phyloP scores from a whole-genome alignment of 1,140 invertebrate species.

The Drosophila quadrilineata region DNA sequence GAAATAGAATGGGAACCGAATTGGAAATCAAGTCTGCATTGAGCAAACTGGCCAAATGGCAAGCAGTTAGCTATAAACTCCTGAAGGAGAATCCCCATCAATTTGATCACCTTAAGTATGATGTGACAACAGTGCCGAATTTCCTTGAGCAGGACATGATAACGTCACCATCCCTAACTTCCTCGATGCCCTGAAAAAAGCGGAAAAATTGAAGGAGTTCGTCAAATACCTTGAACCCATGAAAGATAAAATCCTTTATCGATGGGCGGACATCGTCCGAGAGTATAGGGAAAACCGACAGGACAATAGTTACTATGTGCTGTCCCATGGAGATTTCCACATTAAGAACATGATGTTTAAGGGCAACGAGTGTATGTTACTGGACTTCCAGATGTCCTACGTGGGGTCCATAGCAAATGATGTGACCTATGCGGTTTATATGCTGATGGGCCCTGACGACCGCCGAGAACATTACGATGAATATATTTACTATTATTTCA shows the following conservation, averaged over 20 bases:
- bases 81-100: constrained; percentile 6
- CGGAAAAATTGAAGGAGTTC: constrained; percentile 24
- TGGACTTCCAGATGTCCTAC: constrained; percentile 30
- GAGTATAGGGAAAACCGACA: constrained; percentile 21
- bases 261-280: not conserved
- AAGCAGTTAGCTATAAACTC: constrained; percentile 34
- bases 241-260: not conserved
- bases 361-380: constrained; percentile 18
- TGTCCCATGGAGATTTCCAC: constrained; percentile 39
- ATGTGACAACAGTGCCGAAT: not conserved
- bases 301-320: constrained; percentile 12
- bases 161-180: constrained; percentile 7
- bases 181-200: constrained; percentile 8
- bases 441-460: constrained; percentile 18
- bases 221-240: not conserved
- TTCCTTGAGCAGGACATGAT: constrained; percentile 2
- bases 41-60: constrained; percentile 40
- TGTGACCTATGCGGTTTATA: constrained; percentile 19
- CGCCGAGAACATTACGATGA: constrained; percentile 12
- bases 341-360: constrained; percentile 36
- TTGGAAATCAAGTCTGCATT: constrained; percentile 24
- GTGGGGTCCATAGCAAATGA: constrained; percentile 25
- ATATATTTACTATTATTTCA: constrained; percentile 28
- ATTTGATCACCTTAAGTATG: constrained; percentile 13
- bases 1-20: constrained; percentile 12